Conservation (phyloP, 2,797 vertebrate genomes). For the Tenualosa thibaudeaui region DNA sequence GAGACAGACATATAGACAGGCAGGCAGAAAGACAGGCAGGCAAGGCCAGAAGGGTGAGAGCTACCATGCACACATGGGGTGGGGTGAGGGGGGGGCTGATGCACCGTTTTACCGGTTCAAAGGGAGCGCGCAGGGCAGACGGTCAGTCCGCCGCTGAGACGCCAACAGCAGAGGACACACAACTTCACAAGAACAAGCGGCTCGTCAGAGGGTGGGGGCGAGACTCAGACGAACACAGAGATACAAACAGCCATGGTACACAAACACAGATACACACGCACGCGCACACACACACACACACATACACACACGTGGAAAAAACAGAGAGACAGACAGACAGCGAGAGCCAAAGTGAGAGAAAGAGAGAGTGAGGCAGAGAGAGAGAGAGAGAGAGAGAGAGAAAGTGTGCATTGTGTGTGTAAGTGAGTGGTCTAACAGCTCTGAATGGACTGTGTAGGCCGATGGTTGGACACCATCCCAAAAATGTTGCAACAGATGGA, state of each 20-base stretch:
- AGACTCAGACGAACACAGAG: background rate
- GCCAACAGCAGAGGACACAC: constrained; percentile 4
- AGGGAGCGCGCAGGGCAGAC: constrained; percentile 47
- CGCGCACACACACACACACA: background rate
- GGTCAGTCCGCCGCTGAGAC: constrained; percentile 33
- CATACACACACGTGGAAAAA: background rate
- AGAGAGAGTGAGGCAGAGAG: background rate
- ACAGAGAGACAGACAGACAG: background rate
- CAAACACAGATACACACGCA: constrained; percentile 16
- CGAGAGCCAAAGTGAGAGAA: background rate
- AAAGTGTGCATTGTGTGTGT: background rate
- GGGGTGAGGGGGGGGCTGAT: constrained; percentile 23
- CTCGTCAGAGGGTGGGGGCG: background rate
- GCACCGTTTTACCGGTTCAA: constrained; percentile 56
- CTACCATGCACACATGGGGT: constrained; percentile 68
- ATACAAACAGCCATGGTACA: constrained; percentile 22
- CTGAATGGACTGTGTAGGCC: background rate
- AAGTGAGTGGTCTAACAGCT: background rate
- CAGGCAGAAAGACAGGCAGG: constrained; percentile 79
- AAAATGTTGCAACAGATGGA: constrained; percentile 15
- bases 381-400: background rate
- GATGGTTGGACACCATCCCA: constrained; percentile 10
- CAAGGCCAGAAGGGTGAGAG: constrained; percentile 73
- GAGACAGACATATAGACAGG: constrained; percentile 81
- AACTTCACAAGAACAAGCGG: constrained; percentile 28